Evolutionary conservation across 2,113 vertebrate species (phyloP).

Genomic region (Eublepharis macularius): DNA sequence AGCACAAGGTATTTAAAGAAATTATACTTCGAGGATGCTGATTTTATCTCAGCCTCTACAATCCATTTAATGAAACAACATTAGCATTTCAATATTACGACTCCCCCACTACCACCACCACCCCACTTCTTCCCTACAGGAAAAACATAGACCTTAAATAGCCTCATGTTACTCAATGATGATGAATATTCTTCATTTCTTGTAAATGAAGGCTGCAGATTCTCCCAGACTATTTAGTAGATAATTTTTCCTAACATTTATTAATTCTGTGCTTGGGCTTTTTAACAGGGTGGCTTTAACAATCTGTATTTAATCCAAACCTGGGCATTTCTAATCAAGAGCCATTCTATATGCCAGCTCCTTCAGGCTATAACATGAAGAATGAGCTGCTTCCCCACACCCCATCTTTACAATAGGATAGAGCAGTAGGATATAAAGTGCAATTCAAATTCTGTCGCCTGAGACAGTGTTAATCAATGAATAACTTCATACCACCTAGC

Average conservation of each 20-base stretch:
- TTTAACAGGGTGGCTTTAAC: constrained; percentile 39
- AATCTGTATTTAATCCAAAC: constrained; percentile 46
- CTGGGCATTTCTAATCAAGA: constrained; percentile 18
- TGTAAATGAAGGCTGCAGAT: constrained; percentile 34
- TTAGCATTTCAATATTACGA: constrained; percentile 70
- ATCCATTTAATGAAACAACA: constrained; percentile 75
- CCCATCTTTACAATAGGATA: constrained; percentile 4
- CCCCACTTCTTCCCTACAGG: constrained; percentile 23
- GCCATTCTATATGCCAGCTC: neutral
- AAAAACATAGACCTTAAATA: constrained; percentile 54
- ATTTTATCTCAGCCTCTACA: constrained; percentile 69
- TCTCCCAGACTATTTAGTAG: constrained; percentile 51
- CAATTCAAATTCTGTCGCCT: constrained; percentile 36
- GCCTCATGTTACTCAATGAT: constrained; percentile 27
- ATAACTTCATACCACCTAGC: neutral
- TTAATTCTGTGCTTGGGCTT: constrained; percentile 55
- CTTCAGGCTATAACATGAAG: neutral
- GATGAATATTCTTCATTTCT: constrained; percentile 58
- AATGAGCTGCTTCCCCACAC: neutral
- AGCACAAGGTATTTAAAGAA: constrained; percentile 74
- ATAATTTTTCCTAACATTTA: constrained; percentile 49
- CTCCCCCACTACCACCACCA: constrained; percentile 9
- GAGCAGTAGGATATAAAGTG: constrained; percentile 17
- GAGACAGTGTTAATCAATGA: neutral
- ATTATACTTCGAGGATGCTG: constrained; percentile 70